A percentile compares a stretch with the other conserved stretches of the same genome.
Conservation (phyloP, 2,888 invertebrate species). For the Galeopsomyia nigrocyanea region DNA sequence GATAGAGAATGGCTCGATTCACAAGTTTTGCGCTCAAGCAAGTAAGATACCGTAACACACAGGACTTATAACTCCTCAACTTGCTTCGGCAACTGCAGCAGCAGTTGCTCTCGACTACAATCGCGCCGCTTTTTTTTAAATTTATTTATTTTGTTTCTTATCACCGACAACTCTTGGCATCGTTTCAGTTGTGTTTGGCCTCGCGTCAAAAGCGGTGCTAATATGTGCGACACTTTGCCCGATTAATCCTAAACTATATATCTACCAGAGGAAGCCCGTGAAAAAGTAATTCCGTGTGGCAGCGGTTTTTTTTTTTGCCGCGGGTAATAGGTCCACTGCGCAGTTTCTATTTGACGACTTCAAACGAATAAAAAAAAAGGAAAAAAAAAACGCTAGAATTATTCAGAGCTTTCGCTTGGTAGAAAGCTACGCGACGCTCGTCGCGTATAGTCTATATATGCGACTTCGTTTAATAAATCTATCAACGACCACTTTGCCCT, state of each 20-base stretch:
- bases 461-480: slow-evolving; percentile 21
- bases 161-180: not conserved
- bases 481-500: slow-evolving; percentile 23
- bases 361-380: slow-evolving; percentile 38
- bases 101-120: slow-evolving; percentile 18
- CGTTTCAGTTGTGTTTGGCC: slow-evolving; percentile 21
- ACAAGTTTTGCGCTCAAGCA: not conserved
- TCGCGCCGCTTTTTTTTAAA: slow-evolving; percentile 25
- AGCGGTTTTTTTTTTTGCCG: too few species aligned
- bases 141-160: not conserved
- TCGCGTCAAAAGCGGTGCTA: slow-evolving; percentile 22
- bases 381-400: slow-evolving; percentile 14
- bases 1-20: too few species aligned
- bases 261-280: not conserved
- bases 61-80: slow-evolving; percentile 26
- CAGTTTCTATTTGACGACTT: not conserved
- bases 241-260: slow-evolving; percentile 28
- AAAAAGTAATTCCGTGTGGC: too few species aligned
- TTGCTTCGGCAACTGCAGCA: slow-evolving; percentile 4
- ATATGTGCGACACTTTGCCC: slow-evolving; percentile 29
- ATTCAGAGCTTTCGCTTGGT: too few species aligned
- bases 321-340: too few species aligned
- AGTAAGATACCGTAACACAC: not conserved
- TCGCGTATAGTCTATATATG: slow-evolving; percentile 7
- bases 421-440: not conserved